phyloP scores from a whole-genome alignment of 2,113 vertebrate species.

The Baryphthengus martii region DNA sequence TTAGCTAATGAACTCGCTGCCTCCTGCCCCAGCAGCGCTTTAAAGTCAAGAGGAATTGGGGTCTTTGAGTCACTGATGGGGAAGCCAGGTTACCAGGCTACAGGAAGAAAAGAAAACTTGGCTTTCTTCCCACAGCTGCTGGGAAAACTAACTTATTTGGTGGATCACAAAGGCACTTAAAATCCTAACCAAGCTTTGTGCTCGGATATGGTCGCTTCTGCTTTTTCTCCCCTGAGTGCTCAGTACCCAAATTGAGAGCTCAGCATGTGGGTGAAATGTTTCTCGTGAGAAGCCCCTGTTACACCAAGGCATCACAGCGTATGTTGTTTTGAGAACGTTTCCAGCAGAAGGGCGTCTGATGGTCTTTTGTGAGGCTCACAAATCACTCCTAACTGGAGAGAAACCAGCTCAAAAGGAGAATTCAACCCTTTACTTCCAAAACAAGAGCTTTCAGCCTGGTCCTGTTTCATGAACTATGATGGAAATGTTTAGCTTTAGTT shows the following conservation, averaged over 20 bases:
- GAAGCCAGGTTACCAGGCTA: background rate
- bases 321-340: background rate
- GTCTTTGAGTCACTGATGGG: background rate
- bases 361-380: background rate
- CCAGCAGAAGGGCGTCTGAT: background rate
- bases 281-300: background rate
- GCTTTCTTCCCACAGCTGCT: background rate
- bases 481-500: conserved; percentile 36
- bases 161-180: background rate
- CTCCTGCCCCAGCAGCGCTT: background rate
- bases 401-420: background rate
- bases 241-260: background rate
- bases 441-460: background rate
- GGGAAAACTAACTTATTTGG: background rate
- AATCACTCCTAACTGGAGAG: background rate
- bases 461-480: background rate
- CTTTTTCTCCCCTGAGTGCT: background rate
- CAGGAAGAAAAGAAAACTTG: background rate
- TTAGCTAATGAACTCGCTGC: background rate
- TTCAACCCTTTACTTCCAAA: background rate
- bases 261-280: background rate
- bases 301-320: background rate
- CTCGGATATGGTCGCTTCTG: background rate
- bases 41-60: background rate
- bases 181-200: background rate